Evolutionary conservation across 92 coral and sea anemone genomes (phyloP).

Genomic region (Palythoa caribaeorum): DNA sequence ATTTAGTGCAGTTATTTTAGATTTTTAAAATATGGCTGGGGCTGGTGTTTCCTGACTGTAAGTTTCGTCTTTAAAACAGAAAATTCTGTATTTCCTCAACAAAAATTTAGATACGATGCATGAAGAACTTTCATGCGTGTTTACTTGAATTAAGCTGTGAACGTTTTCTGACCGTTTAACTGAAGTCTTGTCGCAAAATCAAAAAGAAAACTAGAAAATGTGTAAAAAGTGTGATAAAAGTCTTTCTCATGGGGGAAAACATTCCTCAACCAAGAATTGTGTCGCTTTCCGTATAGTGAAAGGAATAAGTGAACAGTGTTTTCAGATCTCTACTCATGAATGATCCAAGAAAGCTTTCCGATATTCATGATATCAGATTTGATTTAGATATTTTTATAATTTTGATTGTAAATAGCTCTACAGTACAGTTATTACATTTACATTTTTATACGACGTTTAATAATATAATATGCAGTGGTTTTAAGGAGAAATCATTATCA

Average conservation of each 20-base stretch:
- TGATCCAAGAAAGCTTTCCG: neutral
- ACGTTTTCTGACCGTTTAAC: too few species aligned
- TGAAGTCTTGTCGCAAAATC: neutral
- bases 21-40: too few species aligned
- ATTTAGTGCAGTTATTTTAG: too few species aligned
- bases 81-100: too few species aligned
- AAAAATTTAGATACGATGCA: too few species aligned
- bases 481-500: neutral
- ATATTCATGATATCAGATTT: slow-evolving; percentile 22
- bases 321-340: neutral
- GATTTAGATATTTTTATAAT: slow-evolving; percentile 40
- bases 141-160: too few species aligned
- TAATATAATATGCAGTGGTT: neutral
- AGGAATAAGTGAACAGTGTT: neutral
- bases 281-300: neutral
- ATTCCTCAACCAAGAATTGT: neutral
- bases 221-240: neutral
- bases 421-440: slow-evolving; percentile 5
- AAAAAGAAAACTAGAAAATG: neutral
- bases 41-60: too few species aligned
- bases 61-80: too few species aligned
- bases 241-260: neutral
- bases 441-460: slow-evolving; percentile 30
- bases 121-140: too few species aligned
- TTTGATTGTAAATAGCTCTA: slow-evolving; percentile 36